These are phyloP conservation scores for Morone chrysops DNA, from an alignment of 2,113 vertebrate genomes.

Conservation along the genomic window DNA sequence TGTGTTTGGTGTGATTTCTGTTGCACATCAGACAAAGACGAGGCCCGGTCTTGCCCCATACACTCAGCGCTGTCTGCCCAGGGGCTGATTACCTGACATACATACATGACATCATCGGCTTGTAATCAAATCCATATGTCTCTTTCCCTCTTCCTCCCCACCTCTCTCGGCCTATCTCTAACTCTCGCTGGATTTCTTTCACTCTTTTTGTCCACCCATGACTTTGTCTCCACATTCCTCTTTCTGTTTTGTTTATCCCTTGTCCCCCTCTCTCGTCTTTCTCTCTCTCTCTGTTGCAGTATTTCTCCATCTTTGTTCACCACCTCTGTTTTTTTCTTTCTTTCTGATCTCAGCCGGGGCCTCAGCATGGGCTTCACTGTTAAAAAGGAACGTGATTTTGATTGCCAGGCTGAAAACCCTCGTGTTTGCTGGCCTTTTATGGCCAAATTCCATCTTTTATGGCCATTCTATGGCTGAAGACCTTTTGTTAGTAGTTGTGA, in stretches of 20 bases:
- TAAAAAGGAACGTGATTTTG: slow-evolving; percentile 54
- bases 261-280: neutral
- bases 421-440: slow-evolving; percentile 61
- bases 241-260: slow-evolving; percentile 21
- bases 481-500: slow-evolving; percentile 37
- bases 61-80: slow-evolving; percentile 53
- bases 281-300: neutral
- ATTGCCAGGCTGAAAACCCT: slow-evolving; percentile 45
- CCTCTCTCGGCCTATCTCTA: slow-evolving; percentile 16
- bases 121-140: slow-evolving; percentile 80
- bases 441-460: slow-evolving; percentile 55
- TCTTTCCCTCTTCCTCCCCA: slow-evolving; percentile 21
- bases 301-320: neutral
- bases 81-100: slow-evolving; percentile 81
- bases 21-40: slow-evolving; percentile 36
- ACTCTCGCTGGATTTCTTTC: slow-evolving; percentile 48
- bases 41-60: slow-evolving; percentile 53
- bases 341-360: slow-evolving; percentile 48
- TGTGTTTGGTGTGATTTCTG: slow-evolving; percentile 20
- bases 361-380: slow-evolving; percentile 28
- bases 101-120: slow-evolving; percentile 78
- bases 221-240: slow-evolving; percentile 33
- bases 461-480: slow-evolving; percentile 23
- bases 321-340: neutral
- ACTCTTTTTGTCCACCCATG: slow-evolving; percentile 33